Percentiles rank a stretch among this genome's conserved stretches.
Conservation (phyloP, 2,113 vertebrate genomes). For the Pyrgilauda ruficollis region DNA sequence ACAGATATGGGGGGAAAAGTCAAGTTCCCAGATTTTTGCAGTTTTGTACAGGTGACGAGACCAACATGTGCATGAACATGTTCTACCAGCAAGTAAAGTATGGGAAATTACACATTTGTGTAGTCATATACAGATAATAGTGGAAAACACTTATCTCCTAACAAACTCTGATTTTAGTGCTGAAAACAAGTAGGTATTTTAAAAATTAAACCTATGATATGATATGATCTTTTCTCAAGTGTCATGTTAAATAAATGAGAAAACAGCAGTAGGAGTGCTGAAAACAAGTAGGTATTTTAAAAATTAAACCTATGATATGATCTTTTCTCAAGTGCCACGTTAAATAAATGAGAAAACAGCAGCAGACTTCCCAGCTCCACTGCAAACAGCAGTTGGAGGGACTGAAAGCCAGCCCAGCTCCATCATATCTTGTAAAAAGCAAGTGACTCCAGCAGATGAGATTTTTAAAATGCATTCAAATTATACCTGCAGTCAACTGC, state of each 20-base stretch:
- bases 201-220: neutral
- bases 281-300: neutral
- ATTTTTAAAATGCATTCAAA: neutral
- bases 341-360: neutral
- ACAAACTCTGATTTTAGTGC: neutral
- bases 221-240: neutral
- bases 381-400: neutral
- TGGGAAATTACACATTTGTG: neutral
- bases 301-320: neutral
- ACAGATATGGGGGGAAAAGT: neutral
- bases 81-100: neutral
- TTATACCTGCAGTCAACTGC: neutral
- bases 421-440: neutral
- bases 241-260: neutral
- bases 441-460: neutral
- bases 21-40: neutral
- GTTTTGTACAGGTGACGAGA: neutral
- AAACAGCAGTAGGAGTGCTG: neutral
- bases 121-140: neutral
- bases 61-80: rapidly evolving
- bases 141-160: neutral
- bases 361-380: neutral
- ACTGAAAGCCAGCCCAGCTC: neutral
- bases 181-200: neutral
- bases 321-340: neutral